Percentiles rank a stretch among this genome's conserved stretches.
Evolutionary conservation across 2,888 invertebrate species (phyloP).

Genomic region (Cryptus armator): DNA sequence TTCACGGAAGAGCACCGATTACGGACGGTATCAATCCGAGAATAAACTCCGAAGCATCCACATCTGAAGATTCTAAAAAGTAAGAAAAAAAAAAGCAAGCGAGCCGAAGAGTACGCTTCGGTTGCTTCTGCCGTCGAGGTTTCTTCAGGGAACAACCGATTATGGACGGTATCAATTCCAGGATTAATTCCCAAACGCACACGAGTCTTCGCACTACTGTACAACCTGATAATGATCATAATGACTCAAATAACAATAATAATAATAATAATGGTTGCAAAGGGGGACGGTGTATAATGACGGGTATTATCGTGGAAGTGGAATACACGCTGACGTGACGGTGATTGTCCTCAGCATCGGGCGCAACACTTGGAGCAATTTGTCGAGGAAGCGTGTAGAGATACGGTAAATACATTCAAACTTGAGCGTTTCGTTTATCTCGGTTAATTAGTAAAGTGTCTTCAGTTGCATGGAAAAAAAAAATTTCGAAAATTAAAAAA

Average conservation of each 20-base stretch:
- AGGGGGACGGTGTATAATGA: constrained; percentile 60
- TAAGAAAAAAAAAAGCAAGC: background rate
- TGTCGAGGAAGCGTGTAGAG: constrained; percentile 37
- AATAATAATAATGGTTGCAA: constrained; percentile 40
- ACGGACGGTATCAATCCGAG: constrained; percentile 43
- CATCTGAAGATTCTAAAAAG: too few relatives aligned
- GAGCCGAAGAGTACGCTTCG: background rate
- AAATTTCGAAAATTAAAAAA: background rate
- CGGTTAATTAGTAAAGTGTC: constrained; percentile 33
- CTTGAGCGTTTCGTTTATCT: constrained; percentile 33
- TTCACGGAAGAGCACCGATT: constrained; percentile 35
- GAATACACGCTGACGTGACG: constrained; percentile 62
- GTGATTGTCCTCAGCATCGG: constrained; percentile 50
- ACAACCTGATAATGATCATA: constrained; percentile 18
- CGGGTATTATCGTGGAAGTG: constrained; percentile 67
- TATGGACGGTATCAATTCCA: constrained; percentile 49
- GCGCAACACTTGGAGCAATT: constrained; percentile 49
- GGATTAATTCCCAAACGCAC: constrained; percentile 20
- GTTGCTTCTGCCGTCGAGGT: background rate
- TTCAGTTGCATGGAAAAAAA: constrained; percentile 6
- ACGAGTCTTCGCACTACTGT: constrained; percentile 45
- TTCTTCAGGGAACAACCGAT: constrained; percentile 33
- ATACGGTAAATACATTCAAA: constrained; percentile 9
- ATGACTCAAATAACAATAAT: constrained; percentile 11
- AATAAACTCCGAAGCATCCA: background rate